phyloP scores from a whole-genome alignment of 2,113 vertebrate genomes.

The Epinephelus cyanopodus region DNA sequence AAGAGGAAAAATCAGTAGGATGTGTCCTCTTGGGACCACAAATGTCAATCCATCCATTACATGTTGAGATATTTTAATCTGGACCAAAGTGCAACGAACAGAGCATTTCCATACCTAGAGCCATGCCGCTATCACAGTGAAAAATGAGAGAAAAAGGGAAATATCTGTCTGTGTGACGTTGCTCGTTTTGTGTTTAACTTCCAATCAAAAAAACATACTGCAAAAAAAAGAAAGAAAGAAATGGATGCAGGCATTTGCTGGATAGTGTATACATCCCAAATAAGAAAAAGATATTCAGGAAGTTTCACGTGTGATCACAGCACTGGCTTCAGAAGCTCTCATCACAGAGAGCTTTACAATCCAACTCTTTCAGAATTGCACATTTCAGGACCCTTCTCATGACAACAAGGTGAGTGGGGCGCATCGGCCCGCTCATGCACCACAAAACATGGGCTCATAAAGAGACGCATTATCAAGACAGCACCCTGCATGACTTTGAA shows the following conservation, averaged over 20 bases:
- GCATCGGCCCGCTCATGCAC: constrained; percentile 41
- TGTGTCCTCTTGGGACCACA: no score
- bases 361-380: constrained; percentile 42
- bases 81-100: neutral
- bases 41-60: neutral
- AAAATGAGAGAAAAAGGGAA: no score
- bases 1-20: neutral
- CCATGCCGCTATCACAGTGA: no score
- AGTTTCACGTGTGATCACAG: constrained; percentile 24
- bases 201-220: neutral
- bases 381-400: constrained; percentile 40
- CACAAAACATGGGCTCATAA: constrained; percentile 62
- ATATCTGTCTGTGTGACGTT: no score
- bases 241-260: neutral
- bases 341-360: constrained; percentile 35
- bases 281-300: neutral
- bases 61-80: constrained; percentile 1
- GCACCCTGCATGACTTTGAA: constrained; percentile 52
- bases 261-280: neutral
- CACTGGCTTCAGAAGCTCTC: constrained; percentile 45
- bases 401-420: constrained; percentile 58
- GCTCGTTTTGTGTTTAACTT: neutral
- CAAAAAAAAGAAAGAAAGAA: neutral
- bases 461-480: constrained; percentile 50
- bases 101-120: no score